These are phyloP conservation scores for Dasyurus viverrinus DNA, from an alignment of 2,113 vertebrate genomes.

Conservation along the genomic window DNA sequence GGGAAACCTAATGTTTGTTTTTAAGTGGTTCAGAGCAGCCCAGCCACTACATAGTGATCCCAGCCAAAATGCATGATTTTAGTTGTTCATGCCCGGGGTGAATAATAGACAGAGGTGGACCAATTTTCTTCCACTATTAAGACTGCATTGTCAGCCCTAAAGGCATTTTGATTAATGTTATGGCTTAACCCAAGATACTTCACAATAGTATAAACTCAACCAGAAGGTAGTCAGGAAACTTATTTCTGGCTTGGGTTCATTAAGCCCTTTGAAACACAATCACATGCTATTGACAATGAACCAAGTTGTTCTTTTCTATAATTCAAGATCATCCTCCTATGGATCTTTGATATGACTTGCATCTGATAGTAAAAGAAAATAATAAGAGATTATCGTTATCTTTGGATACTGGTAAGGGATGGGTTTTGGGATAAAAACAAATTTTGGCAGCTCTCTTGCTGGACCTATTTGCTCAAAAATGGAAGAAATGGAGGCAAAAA, in stretches of 20 bases:
- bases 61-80: neutral
- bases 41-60: neutral
- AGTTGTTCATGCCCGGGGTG: neutral
- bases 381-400: neutral
- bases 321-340: neutral
- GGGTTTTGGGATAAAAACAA: neutral
- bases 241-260: slow-evolving; percentile 36
- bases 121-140: slow-evolving; percentile 8
- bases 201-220: slow-evolving; percentile 40
- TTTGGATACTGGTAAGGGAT: neutral
- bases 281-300: neutral
- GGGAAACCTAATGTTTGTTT: neutral
- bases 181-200: neutral
- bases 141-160: neutral
- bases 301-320: neutral
- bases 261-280: neutral
- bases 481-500: neutral
- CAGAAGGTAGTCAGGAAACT: slow-evolving; percentile 5
- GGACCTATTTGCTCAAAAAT: neutral
- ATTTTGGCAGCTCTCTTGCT: neutral
- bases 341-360: neutral
- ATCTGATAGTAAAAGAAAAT: neutral
- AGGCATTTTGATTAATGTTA: neutral
- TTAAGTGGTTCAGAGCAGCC: neutral
- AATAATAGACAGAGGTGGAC: neutral